Evolutionary conservation across 2,113 vertebrate genomes (phyloP), one percentile per base, ranked within the genome.

Genomic region (Alces alces): DNA sequence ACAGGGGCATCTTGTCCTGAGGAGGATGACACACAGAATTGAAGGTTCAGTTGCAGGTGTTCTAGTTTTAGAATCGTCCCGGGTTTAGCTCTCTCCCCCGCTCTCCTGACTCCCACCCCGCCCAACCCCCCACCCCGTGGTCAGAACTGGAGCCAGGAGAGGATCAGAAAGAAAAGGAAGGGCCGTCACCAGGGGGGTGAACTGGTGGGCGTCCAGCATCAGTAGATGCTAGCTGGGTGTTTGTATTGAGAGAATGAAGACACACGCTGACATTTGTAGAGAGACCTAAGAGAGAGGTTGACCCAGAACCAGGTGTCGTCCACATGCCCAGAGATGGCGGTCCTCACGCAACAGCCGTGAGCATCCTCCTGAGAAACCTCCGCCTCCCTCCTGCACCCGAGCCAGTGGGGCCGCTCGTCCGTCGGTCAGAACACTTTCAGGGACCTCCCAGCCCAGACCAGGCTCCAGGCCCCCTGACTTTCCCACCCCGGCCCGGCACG

Each of bases 11-110:
- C 64, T 8, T n/a, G 50, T 14, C 19, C 47, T n/a, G 11, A 33
- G 79, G 47, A 23, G 79, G 47, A n/a, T 13, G 47, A 19, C 2
- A 19, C 1, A 19, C 30, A 23, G 79, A n/a, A 13, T 11, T 1
- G 10, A 21, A 21, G 30, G 47, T 33, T n/a, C 17, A 6, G 47
- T 33, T 52, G 10, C 47, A 50, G 78, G 9, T 1, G 5, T 0
- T 19, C 8, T 17, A 0, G 7, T 47, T 17, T 10, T 16, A 1
- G 27, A 13, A 6, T 9, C 43, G 1, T 79, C 27, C 1, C 0
- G 27, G 0, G 27, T 17, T 50, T 30, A 50, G 6, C 28, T 66
- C 28, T 16, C 64, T 16, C 5, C 8, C 16, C 5, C 1, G 0
- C 45, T 12, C 78, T 80, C 47, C 78, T 19, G 28, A 50, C 47